Base-by-base conservation (phyloP, 2,113 vertebrate genomes). In the Ctenomys sociabilis region DNA sequence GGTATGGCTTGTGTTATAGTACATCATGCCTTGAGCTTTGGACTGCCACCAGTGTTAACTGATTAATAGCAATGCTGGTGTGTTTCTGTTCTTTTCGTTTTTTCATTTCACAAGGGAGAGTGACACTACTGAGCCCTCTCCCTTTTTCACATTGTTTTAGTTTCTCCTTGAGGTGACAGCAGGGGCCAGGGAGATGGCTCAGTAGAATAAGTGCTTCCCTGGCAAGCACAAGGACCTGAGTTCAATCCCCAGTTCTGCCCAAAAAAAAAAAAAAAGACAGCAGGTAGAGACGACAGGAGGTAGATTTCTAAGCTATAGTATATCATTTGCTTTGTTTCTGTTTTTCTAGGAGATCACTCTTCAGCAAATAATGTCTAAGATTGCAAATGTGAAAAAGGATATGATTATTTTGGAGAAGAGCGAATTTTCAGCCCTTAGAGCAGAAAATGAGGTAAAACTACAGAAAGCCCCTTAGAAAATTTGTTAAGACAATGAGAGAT, bases 341-440 rank as follows among this genome's bases (percentile, higher is more conserved):
- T 93, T 96, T 98, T 97, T 87, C 83, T 97, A 99, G 99, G 99
- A 99, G 98, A 99, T 99, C 94, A 99, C 99, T 97, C 97, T 99
- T 98, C 99, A 99, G 98, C 99, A 99, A 93, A 98, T 99, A 59
- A 99, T 99, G 99, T 99, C 99, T 95, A 99, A 99, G 93, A 99
- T 99, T 94, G 98, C 98, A 22, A 96, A 98, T 0, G 98, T 99
- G 49, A 99, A 99, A 98, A 99, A 99, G 96, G 99, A 99, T 97
- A 99, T 99, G 99, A 98, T 99, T 82, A 99, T 99, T 97, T 98
- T 99, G 92, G 99, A 99, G 98, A 99, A 99, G 98, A 99, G 99
- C 96, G 99, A 99, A 98, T 99, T 99, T 98, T 99, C 99, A 64
- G 97, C 99, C 16, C 98, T 99, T 77, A 98, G 99, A 97, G 98